Evolutionary conservation across 2,113 vertebrate species (phyloP), one percentile per base, ranked within the genome.

Genomic region (Lepus timidus): DNA sequence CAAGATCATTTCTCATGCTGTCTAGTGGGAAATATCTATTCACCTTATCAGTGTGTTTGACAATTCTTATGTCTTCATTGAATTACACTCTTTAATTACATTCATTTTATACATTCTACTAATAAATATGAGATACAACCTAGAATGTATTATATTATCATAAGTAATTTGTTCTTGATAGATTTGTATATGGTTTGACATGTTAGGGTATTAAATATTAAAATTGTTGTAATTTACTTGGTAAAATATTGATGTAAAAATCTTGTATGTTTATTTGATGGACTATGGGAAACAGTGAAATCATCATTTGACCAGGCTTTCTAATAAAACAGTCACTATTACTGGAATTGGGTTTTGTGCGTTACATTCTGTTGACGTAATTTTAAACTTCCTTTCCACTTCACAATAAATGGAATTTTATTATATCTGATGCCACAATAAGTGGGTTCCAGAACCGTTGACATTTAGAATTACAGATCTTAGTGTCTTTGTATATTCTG

Each of bases 391-490:
- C 4, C 17, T 25, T 95, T 97, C 89, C 91, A 36, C 82, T 88
- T 80, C 22, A 31, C 19, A 67, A 0, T 92, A 62, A 97, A 91
- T 83, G 94, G 90, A 89, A 87, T 94, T 92, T 95, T 33, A 52
- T 88, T 97, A 3, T 89, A 44, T 76, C 55, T 85, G 78, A 95
- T 65, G 93, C 51, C 67, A 97, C 70, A 96, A 81, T 94, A 97
- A 96, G 70, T 86, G 85, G 61, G 55, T 92, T 90, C 78, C 84
- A 93, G 90, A 92, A 65, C 68, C 5, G 11, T 51, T 98, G 96
- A 94, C 96, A 97, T 97, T 97, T 98, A 70, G 78, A 96, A 93
- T 97, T 93, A 89, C 71, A 88, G 67, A 90, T 91, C 73, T 92
- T 96, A 91, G 87, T 94, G 71, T 89, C 91, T 94, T 55, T 89